Percentiles rank a stretch among this genome's conserved stretches.
Conservation (phyloP, 2,888 invertebrate genomes). For the Acrobasis consociella region DNA sequence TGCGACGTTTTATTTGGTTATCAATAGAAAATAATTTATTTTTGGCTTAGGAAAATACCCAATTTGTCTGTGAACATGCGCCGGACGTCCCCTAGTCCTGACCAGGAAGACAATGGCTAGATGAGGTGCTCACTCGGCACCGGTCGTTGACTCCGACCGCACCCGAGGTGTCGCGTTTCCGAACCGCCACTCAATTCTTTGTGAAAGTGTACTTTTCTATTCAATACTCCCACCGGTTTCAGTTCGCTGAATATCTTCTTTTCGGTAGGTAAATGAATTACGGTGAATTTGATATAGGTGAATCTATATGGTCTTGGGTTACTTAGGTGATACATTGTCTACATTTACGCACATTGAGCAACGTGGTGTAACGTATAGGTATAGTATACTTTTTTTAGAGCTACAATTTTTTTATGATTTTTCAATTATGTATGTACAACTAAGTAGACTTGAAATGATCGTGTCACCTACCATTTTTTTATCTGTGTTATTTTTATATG, state of each 20-base stretch:
- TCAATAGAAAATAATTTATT: no score
- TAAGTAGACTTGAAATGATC: no score
- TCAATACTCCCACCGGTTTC: background rate
- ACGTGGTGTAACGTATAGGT: no score
- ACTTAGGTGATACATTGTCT: background rate
- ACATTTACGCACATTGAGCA: no score
- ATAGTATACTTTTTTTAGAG: no score
- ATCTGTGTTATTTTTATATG: no score
- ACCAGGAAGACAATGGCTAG: conserved; percentile 19
- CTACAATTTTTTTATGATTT: no score
- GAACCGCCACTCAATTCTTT: conserved; percentile 11
- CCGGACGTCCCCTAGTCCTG: background rate
- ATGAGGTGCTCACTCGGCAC: conserved; percentile 12
- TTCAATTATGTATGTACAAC: no score
- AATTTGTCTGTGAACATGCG: background rate
- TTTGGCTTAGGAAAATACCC: no score
- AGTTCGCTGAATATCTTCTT: background rate
- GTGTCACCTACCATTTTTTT: no score
- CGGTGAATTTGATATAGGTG: conserved; percentile 12
- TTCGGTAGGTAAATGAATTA: background rate
- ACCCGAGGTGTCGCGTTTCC: conserved; percentile 12
- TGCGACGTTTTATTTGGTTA: no score
- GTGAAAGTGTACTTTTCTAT: conserved; percentile 15
- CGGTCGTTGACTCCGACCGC: conserved; percentile 15
- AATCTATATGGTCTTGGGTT: background rate